Evolutionary conservation across 2,113 vertebrate species (phyloP).

Genomic region (Cyprinodon tularosa): DNA sequence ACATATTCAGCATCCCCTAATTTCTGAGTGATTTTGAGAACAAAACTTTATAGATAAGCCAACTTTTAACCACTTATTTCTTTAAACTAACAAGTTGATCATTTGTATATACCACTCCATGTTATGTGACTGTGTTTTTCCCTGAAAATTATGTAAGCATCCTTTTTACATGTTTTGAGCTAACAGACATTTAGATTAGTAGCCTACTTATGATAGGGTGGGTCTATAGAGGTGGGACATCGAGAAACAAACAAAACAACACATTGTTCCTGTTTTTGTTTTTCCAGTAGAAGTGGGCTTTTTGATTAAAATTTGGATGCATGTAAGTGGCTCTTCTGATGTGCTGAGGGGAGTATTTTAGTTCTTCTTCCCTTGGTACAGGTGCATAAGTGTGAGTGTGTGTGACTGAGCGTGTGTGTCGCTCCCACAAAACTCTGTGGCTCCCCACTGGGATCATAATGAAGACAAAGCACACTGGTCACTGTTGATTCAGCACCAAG

Average conservation of each 20-base stretch:
- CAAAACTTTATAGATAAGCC: not conserved
- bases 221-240: constrained; percentile 11
- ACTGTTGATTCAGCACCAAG: constrained; percentile 89
- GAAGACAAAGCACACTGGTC: constrained; percentile 91
- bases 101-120: too few relatives aligned
- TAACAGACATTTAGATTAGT: not conserved
- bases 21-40: not conserved
- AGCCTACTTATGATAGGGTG: not conserved
- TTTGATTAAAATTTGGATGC: constrained; percentile 5
- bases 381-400: constrained; percentile 27
- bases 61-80: not conserved
- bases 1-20: not conserved
- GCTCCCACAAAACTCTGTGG: constrained; percentile 75
- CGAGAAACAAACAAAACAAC: not conserved
- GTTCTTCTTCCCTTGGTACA: constrained; percentile 65
- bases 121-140: not conserved
- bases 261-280: constrained; percentile 8
- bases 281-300: constrained; percentile 22
- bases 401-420: constrained; percentile 49
- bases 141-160: not conserved
- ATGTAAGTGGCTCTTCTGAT: constrained; percentile 57
- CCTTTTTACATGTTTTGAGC: not conserved
- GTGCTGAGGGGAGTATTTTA: constrained; percentile 74
- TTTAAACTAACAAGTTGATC: too few relatives aligned
- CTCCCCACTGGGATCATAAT: constrained; percentile 90